Conservation (phyloP, 2,888 invertebrate genomes). For the Troides helena region DNA sequence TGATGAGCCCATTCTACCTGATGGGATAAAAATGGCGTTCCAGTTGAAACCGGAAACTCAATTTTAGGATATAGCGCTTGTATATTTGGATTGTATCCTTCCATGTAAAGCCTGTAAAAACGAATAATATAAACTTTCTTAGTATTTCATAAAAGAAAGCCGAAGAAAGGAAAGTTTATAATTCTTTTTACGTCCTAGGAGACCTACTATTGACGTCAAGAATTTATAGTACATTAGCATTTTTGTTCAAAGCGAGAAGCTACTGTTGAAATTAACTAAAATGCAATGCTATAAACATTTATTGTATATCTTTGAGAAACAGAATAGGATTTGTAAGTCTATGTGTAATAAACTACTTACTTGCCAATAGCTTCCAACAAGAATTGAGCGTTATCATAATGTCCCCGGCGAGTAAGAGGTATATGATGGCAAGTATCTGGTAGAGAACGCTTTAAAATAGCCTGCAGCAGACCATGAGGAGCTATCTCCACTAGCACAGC, state of each 20-base stretch:
- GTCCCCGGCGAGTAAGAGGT: conserved; percentile 86
- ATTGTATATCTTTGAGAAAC: too few relatives aligned
- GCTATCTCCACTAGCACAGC: conserved; percentile 93
- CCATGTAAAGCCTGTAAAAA: conserved; percentile 83
- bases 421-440: conserved; percentile 82
- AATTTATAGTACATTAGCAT: too few relatives aligned
- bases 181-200: background rate
- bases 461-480: conserved; percentile 93
- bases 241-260: too few relatives aligned
- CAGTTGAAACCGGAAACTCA: conserved; percentile 89
- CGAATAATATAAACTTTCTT: background rate
- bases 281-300: too few relatives aligned
- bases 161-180: background rate
- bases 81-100: conserved; percentile 86
- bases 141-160: background rate
- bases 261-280: too few relatives aligned
- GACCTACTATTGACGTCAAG: too few relatives aligned
- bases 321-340: too few relatives aligned
- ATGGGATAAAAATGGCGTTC: conserved; percentile 90
- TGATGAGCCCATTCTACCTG: conserved; percentile 91
- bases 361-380: conserved; percentile 83
- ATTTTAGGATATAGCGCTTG: conserved; percentile 86
- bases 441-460: conserved; percentile 89
- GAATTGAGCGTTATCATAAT: conserved; percentile 79
- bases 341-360: conserved; percentile 56